Evolutionary conservation across 2,888 invertebrate genomes (phyloP), one percentile per base, ranked within the genome.

Genomic region (Caenorhabditis angaria): DNA sequence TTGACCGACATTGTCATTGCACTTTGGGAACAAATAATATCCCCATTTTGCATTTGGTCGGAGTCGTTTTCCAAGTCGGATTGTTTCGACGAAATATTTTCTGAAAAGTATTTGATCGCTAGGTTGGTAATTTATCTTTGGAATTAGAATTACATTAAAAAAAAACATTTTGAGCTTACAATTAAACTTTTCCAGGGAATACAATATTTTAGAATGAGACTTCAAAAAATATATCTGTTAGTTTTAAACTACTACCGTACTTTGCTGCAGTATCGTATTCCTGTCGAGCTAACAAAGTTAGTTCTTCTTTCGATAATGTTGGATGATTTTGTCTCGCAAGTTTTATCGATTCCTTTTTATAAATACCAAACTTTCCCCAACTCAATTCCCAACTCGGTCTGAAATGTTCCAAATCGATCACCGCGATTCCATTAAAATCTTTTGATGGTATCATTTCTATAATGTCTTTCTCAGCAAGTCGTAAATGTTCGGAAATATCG

Each of bases 1-100:
- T 29, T 65, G 29, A 6, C 74, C 78, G 18, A 73, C 74, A 58
- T 76, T 61, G 32, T 65, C 66, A 57, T 73, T 74, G 54, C 81
- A 81, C 54, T 78, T 76, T 12, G 81, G 81, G 47, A 78, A 78
- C 10, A 76, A 62, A 70, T 81, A 81, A 55, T 69, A 77, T 10
- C 78, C 77, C 81, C 81, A 81, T 71, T 77, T 72, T 4, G 81
- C 81, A 3, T 65, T 54, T 10, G 81, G 81, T 48, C 81, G 64
- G 27, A 81, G 29, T 10, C 62, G 47, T 61, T 61, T 66, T n/a
- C 71, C 78, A 5, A 81, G 32, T 48, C 66, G 57, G 41, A 81
- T 58, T 25, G 77, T 70, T 32, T 70, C 69, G 22, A 70, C 48
- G 14, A 80, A 74, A 20, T 76, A 69, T 60, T 59, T 47, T 32